Base-by-base conservation (phyloP, 2,888 invertebrate species). In the Cremastobaeus sp. region DNA sequence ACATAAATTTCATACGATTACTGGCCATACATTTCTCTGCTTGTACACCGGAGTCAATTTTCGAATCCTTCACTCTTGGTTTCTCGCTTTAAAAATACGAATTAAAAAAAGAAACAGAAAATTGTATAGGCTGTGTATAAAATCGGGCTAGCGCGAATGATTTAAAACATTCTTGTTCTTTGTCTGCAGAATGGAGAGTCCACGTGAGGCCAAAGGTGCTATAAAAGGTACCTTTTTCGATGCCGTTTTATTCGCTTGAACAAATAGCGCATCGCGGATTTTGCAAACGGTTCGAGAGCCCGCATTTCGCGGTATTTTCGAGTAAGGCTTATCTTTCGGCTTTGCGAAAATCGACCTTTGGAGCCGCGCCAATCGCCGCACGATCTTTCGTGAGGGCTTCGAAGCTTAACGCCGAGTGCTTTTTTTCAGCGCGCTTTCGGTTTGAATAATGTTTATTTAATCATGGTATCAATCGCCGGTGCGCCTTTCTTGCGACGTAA, bases 271-370 rank as follows among this genome's bases (percentile, higher is more conserved):
- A 54, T 32, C 64, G 69, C 43, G 50, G 75, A 66, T 71, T 71
- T 71, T 41, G 59, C 64, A 59, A 74, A 69, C 68, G 68, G 52
- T 74, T 57, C 66, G 57, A 66, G 75, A 71, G 59, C 75, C 75
- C 75, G 71, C 71, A 75, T 75, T 74, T 75, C 66, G 75, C 66
- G 71, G 66, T 65, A 65, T 69, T 74, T 74, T 74, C 66, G 35
- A 35, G 74, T 55, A 65, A 70, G 70, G 66, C 59, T 71, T 75
- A 75, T 75, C 75, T 75, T 66, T 71, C 66, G 50, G 71, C 66
- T 64, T 73, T 71, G 43, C 66, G 68, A 75, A 75, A 75, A 75
- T 71, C 71, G 75, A 71, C 75, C 75, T 68, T 68, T 75, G 75
- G 71, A 75, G 62, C 43, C 18, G 41, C 62, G 75, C 71, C 75